phyloP scores from a whole-genome alignment of 1,140 invertebrate genomes.

The Zelostemma sp. region DNA sequence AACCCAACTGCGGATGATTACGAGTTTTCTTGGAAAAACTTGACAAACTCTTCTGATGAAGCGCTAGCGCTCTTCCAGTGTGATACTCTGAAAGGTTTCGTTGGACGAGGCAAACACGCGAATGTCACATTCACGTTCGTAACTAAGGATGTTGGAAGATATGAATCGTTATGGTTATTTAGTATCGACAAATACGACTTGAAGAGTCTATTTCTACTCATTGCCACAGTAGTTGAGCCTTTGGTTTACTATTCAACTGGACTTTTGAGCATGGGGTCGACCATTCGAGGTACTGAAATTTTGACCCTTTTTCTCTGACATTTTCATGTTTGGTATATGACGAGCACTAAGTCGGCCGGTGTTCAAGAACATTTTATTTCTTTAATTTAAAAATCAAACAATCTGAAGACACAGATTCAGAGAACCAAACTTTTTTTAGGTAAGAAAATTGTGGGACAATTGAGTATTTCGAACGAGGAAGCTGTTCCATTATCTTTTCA shows the following conservation, averaged over 20 bases:
- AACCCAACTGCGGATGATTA: conserved; percentile 65
- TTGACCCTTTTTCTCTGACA: no score
- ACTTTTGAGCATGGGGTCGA: conserved; percentile 58
- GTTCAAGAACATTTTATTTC: not conserved
- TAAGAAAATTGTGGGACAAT: not conserved
- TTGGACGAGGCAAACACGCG: conserved; percentile 55
- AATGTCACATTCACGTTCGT: conserved; percentile 60
- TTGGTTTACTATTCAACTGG: conserved; percentile 52
- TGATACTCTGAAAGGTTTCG: conserved; percentile 49
- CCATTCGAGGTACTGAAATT: conserved; percentile 48
- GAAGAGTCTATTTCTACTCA: conserved; percentile 58
- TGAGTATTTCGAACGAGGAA: conserved; percentile 62
- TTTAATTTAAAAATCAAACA: conserved; percentile 6
- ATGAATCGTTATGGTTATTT: conserved; percentile 66
- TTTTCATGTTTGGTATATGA: no score
- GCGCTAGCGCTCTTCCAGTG: conserved; percentile 62
- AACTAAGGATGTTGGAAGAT: conserved; percentile 59
- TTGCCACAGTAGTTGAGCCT: conserved; percentile 63
- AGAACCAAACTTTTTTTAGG: no score
- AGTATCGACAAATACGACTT: conserved; percentile 61
- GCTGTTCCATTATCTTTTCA: conserved; percentile 53
- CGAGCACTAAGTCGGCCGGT: no score
- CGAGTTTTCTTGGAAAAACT: conserved; percentile 56
- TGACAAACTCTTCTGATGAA: conserved; percentile 15
- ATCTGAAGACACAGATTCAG: no score